Conservation (phyloP, 1,140 invertebrate species). For the Dendrolimus kikuchii region DNA sequence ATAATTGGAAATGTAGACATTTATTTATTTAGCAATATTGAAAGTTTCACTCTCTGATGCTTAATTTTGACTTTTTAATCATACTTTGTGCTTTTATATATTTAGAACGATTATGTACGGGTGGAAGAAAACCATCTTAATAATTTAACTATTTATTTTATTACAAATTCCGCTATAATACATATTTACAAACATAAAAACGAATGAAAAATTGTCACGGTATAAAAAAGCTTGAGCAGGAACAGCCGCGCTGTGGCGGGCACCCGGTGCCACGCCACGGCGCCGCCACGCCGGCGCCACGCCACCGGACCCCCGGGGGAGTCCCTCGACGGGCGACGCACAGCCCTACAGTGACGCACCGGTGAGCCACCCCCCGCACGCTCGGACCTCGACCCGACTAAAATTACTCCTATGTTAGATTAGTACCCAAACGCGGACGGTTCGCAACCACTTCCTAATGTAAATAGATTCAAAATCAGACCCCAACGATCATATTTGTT, state of each 20-base stretch:
- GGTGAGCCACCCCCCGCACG: too few species aligned
- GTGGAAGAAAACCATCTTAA: constrained; percentile 15
- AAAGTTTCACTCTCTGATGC: constrained; percentile 6
- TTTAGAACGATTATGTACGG: background rate
- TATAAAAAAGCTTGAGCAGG: constrained; percentile 66
- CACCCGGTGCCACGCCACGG: constrained; percentile 15
- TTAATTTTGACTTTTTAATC: background rate
- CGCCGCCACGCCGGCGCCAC: constrained; percentile 32
- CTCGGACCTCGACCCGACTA: too few species aligned
- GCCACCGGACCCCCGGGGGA: background rate
- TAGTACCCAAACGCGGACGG: too few species aligned
- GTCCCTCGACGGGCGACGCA: background rate
- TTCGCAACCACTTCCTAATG: too few species aligned
- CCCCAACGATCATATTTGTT: too few species aligned
- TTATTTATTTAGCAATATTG: too few species aligned
- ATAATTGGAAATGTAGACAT: too few species aligned
- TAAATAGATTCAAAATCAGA: too few species aligned
- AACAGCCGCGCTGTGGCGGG: constrained; percentile 21
- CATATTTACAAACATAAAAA: constrained; percentile 72
- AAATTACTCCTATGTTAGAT: too few species aligned
- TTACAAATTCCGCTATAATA: constrained; percentile 70
- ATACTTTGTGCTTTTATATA: background rate
- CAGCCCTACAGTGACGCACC: too few species aligned
- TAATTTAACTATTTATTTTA: constrained; percentile 64
- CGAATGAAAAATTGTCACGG: constrained; percentile 60